Base-by-base conservation (phyloP, 2,113 vertebrate species). In the Eurystomus gularis region DNA sequence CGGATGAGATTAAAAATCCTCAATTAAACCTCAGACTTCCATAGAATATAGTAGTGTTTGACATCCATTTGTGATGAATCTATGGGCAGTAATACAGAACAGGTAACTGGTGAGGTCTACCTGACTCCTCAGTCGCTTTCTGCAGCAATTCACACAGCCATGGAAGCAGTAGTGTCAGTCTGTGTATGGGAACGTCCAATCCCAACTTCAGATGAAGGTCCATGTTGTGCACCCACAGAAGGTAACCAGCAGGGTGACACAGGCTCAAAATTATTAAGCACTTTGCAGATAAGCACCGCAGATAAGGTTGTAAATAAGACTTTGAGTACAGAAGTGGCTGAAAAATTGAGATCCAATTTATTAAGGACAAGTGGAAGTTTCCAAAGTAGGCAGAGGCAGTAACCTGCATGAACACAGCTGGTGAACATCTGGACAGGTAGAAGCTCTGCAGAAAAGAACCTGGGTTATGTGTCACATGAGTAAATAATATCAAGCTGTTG, bases 91-190 rank as follows among this genome's bases (percentile, higher is more conserved):
- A 58, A 58, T 68, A 90, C 48, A 91, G n/a, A 88, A 54, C 0
- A 3, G 13, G 33, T 21, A 55, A 8, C 10, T 89, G 39, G 8
- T 46, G 66, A 80, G 13, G 46, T 16, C 33, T 77, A 33, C 39
- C 33, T 61, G 37, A 21, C 31, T 44, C 13, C 13, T 11, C 0
- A 0, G 35, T 54, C 21, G 15, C 15, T 51, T 51, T 80, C 71
- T 21, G 16, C 24, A 46, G 26, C 8, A 51, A 31, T 54, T 75
- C 28, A 24, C 26, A 16, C 42, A 76, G 29, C 23, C 20, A 11
- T 3, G 1, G 49, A 12, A 40, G 33, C 7, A 4, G 6, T 16
- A 35, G 15, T 8, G 6, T 31, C 19, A 3, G 17, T 29, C 26
- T 65, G 4, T 6, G 5, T 3, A 44, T 17, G 12, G 19, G 26